These are phyloP conservation scores for Clarias laeviceps DNA, from an alignment of 2,797 vertebrate genomes.

Conservation along the genomic window DNA sequence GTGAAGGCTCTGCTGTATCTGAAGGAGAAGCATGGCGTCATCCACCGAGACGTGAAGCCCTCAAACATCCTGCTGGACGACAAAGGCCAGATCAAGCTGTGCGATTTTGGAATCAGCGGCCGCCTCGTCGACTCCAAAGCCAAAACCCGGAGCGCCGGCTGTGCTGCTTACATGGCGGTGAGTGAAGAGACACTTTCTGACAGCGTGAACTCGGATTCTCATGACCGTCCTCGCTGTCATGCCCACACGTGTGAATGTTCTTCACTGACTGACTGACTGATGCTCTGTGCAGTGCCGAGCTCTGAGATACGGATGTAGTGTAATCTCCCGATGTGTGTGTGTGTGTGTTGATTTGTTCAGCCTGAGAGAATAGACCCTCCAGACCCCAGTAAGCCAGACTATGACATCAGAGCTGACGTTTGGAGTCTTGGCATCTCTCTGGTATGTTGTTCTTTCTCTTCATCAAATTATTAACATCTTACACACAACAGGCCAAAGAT, in stretches of 20 bases:
- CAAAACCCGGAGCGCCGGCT: slow-evolving; percentile 92
- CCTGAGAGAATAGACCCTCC: slow-evolving; percentile 95
- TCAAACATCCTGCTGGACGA: slow-evolving; percentile 92
- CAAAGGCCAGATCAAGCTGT: slow-evolving; percentile 93
- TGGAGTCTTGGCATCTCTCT: slow-evolving; percentile 96
- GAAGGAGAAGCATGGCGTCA: slow-evolving; percentile 95
- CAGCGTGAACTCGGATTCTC: neutral
- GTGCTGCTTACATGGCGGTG: slow-evolving; percentile 96
- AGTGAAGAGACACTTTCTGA: slow-evolving; percentile 58
- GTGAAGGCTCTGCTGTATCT: slow-evolving; percentile 91
- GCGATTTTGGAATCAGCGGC: slow-evolving; percentile 95
- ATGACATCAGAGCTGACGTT: slow-evolving; percentile 93
- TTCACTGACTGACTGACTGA: neutral
- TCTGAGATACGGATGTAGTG: neutral
- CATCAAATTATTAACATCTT: neutral
- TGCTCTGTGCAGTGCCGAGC: neutral
- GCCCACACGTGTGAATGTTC: neutral
- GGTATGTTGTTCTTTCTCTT: slow-evolving; percentile 69
- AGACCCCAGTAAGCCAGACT: slow-evolving; percentile 93
- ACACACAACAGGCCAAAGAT: neutral
- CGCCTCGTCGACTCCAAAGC: slow-evolving; percentile 94
- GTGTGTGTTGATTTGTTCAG: slow-evolving; percentile 64
- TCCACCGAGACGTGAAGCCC: slow-evolving; percentile 93
- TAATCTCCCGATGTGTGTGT: slow-evolving; percentile 12
- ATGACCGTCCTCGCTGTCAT: neutral